Percentiles rank a stretch among this genome's conserved stretches.
Conservation (phyloP, 2,797 vertebrate species). For the Sebastes nivosus region DNA sequence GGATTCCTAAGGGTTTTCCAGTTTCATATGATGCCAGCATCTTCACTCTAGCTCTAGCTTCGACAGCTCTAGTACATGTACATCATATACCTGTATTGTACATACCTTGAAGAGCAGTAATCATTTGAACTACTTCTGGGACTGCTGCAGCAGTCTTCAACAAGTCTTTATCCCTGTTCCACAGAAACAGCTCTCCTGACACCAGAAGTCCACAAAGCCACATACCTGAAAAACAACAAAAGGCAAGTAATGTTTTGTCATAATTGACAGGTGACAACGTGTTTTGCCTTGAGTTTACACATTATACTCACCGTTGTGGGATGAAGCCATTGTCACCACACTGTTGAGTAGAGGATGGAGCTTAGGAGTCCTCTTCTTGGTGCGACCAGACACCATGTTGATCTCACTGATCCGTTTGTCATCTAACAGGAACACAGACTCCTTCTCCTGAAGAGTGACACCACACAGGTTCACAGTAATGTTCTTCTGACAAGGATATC, state of each 20-base stretch:
- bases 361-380: conserved; percentile 89
- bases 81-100: conserved; percentile 51
- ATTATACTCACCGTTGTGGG: conserved; percentile 83
- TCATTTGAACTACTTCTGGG: conserved; percentile 79
- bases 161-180: conserved; percentile 92
- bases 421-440: conserved; percentile 92
- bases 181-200: conserved; percentile 94
- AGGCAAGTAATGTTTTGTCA: background rate
- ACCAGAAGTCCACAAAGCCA: conserved; percentile 90
- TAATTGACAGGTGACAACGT: background rate
- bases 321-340: conserved; percentile 85
- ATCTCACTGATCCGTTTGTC: conserved; percentile 91
- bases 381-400: conserved; percentile 89
- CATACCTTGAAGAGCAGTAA: conserved; percentile 80
- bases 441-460: conserved; percentile 86
- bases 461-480: background rate
- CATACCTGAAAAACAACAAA: conserved; percentile 76
- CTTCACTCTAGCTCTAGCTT: background rate
- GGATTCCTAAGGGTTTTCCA: too few species aligned
- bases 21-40: too few species aligned
- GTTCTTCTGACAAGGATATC: background rate
- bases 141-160: conserved; percentile 84
- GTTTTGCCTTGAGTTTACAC: background rate
- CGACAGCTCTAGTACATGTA: background rate
- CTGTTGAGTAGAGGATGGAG: conserved; percentile 88